phyloP scores from a whole-genome alignment of 2,888 invertebrate species.

The Lathronympha strigana region DNA sequence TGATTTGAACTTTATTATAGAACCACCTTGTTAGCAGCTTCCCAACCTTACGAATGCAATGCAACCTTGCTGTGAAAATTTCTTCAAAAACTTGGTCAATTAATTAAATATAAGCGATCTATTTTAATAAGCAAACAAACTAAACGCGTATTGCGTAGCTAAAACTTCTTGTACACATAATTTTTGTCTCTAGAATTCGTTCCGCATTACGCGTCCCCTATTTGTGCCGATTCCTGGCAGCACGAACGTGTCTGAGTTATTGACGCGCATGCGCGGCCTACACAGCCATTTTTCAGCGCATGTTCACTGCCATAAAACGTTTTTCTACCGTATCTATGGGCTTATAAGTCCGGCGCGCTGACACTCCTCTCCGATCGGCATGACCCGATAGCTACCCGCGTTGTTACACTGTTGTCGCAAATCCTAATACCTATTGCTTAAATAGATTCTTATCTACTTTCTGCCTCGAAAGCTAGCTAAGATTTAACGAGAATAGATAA shows the following conservation, averaged over 20 bases:
- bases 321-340: conserved; percentile 50
- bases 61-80: too few species aligned
- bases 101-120: too few species aligned
- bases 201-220: conserved; percentile 26
- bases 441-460: conserved; percentile 30
- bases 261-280: conserved; percentile 2
- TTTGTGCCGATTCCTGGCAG: conserved; percentile 19
- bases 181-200: conserved; percentile 8
- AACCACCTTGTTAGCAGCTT: too few species aligned
- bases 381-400: conserved; percentile 59
- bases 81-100: too few species aligned
- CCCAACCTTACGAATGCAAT: too few species aligned
- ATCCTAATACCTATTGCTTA: conserved; percentile 41
- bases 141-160: background rate
- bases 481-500: conserved; percentile 39
- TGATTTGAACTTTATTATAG: too few species aligned
- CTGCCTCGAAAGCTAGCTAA: conserved; percentile 22
- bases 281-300: conserved; percentile 27
- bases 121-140: too few species aligned
- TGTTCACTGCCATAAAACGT: conserved; percentile 42
- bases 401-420: conserved; percentile 47
- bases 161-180: conserved; percentile 11
- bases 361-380: conserved; percentile 64
- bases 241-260: conserved; percentile 39
- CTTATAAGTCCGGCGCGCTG: conserved; percentile 56